phyloP scores from a whole-genome alignment of 2,113 vertebrate genomes.

The Psittacus erithacus region DNA sequence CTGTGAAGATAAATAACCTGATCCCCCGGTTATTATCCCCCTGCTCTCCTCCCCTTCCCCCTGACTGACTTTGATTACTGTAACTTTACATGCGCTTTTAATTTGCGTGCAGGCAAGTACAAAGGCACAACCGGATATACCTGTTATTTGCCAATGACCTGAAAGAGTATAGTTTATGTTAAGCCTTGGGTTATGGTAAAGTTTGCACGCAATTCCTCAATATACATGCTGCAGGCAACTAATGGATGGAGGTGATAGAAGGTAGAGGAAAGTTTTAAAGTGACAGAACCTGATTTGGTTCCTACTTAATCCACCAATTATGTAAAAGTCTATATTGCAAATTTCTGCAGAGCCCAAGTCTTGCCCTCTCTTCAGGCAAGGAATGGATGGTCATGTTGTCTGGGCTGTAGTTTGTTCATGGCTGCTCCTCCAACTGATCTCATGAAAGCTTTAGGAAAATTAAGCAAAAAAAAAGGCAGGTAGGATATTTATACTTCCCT shows the following conservation, averaged over 20 bases:
- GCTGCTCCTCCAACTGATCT: neutral
- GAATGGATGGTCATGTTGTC: slow-evolving; percentile 17
- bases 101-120: slow-evolving; percentile 79
- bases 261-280: slow-evolving; percentile 71
- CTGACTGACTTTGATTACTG: slow-evolving; percentile 72
- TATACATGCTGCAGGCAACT: slow-evolving; percentile 70
- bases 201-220: slow-evolving; percentile 83
- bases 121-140: slow-evolving; percentile 84
- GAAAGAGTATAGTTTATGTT: slow-evolving; percentile 79
- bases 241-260: slow-evolving; percentile 69
- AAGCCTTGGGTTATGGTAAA: slow-evolving; percentile 80
- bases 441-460: neutral
- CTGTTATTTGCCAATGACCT: slow-evolving; percentile 85
- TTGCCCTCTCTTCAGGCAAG: slow-evolving; percentile 52
- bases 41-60: slow-evolving; percentile 61
- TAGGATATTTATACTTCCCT: neutral
- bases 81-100: slow-evolving; percentile 75
- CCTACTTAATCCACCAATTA: slow-evolving; percentile 56
- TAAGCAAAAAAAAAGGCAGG: neutral
- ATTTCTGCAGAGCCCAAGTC: slow-evolving; percentile 43
- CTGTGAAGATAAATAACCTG: slow-evolving; percentile 66
- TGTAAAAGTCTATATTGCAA: slow-evolving; percentile 25
- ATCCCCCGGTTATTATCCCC: slow-evolving; percentile 63
- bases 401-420: neutral
- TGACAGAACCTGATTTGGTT: slow-evolving; percentile 71